Evolutionary conservation across 1,140 invertebrate species (phyloP), one percentile per base, ranked within the genome.

Genomic region (Battus philenor): DNA sequence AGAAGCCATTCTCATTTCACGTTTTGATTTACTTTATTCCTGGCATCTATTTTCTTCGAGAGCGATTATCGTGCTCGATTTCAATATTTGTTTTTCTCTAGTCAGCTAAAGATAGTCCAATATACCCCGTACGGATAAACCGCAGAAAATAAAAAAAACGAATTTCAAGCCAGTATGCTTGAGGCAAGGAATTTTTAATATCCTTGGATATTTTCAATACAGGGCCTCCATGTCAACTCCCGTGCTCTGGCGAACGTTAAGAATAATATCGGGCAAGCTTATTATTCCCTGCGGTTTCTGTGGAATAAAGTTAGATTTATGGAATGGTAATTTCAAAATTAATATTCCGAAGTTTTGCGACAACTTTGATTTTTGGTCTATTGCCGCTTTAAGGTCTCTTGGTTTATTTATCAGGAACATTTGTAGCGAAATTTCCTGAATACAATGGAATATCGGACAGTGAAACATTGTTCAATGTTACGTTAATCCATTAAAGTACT

Each of bases 181-280:
- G 44, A 44, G 56, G 47, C 32, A 45, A 61, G 57, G 67, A 69
- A 74, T 71, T 74, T 74, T 71, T 71, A 71, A 74, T 71, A 71
- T 69, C 62, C 48, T 46, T 45, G 26, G 45, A 53, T 55, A 64
- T 72, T 63, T 54, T 55, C 61, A 66, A 64, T 59, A 64, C 56
- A 63, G 45, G 53, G 24, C 20, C 54, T 54, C 39, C 50, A 53
- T 47, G 64, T 68, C 59, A 69, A 69, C 59, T 61, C 54, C n/a
- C 51, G 27, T 30, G 27, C 9, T 30, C 27, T 11, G 44, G 59
- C 58, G 50, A 53, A 58, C 52, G 44, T 43, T 54, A 59, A 61
- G 52, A 34, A 52, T 66, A 54, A 57, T 54, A 60, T 59, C 53
- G 44, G 48, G 31, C 32, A 20, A 27, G 36, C 11, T 39, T 51